These are phyloP conservation scores for Spatulosminthurus flaviceps DNA, from an alignment of 2,888 invertebrate genomes.

Conservation along the genomic window DNA sequence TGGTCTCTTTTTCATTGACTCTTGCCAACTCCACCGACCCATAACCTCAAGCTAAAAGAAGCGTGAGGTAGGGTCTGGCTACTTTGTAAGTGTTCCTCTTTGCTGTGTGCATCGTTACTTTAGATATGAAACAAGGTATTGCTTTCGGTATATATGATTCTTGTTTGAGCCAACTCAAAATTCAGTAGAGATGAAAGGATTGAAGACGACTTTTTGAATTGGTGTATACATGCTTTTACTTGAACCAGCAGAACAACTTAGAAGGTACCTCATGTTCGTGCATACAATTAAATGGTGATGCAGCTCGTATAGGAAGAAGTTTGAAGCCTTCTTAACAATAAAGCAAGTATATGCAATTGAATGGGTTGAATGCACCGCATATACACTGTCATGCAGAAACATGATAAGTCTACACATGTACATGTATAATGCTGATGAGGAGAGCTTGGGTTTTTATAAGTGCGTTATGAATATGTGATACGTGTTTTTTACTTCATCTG, in stretches of 20 bases:
- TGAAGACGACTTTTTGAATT: background rate
- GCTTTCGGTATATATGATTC: background rate
- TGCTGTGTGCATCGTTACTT: background rate
- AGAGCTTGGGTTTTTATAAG: background rate
- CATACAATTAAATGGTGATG: background rate
- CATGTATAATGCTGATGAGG: too few relatives aligned
- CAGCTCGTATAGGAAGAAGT: background rate
- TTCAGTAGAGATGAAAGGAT: conserved; percentile 7
- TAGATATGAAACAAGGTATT: background rate
- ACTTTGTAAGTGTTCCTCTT: background rate
- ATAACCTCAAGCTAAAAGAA: conserved; percentile 44
- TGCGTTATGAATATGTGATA: background rate
- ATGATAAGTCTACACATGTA: too few relatives aligned
- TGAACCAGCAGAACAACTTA: background rate
- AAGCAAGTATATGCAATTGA: background rate
- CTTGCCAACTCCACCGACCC: conserved; percentile 40
- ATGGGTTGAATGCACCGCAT: background rate
- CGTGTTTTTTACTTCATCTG: background rate
- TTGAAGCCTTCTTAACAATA: background rate
- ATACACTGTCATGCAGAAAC: too few relatives aligned
- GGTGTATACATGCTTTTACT: background rate
- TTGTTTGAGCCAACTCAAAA: background rate
- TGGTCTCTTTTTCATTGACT: background rate
- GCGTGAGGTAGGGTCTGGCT: background rate
- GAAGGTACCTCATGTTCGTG: background rate